Percentiles rank a stretch among this genome's conserved stretches.
phyloP scores from a whole-genome alignment of 1,140 invertebrate species.

The Cyphomyrmex costatus region DNA sequence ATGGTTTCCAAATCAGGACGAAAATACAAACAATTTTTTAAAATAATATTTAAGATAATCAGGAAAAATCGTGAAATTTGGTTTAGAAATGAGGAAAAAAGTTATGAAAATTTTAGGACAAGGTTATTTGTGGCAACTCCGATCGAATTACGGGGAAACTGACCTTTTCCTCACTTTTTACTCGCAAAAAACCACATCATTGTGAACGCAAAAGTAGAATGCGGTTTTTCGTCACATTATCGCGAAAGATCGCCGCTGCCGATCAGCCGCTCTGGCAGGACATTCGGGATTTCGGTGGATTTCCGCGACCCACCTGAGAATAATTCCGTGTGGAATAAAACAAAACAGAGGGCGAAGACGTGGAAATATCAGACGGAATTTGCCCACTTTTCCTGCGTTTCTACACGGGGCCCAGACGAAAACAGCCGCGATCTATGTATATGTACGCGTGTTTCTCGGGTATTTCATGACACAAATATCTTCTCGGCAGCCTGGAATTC shows the following conservation, averaged over 20 bases:
- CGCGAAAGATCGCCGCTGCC: not conserved
- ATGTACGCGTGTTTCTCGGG: conserved; percentile 63
- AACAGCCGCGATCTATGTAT: conserved; percentile 61
- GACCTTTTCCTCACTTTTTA: not conserved
- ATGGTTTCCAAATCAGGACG: no score
- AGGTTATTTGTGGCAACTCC: no score
- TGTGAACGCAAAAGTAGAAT: not conserved
- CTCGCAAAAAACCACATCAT: not conserved
- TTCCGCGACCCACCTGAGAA: conserved; percentile 21
- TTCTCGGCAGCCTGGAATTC: conserved; percentile 77
- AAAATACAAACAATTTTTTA: no score
- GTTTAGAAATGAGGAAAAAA: no score
- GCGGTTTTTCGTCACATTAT: not conserved
- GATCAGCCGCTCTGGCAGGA: no score
- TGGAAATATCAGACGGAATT: conserved; percentile 64
- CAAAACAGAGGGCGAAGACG: conserved; percentile 11
- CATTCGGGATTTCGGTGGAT: conserved; percentile 7
- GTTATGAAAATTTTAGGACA: no score
- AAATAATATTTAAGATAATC: no score
- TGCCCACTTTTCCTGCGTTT: conserved; percentile 66
- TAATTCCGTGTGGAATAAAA: conserved; percentile 18
- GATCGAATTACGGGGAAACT: not conserved
- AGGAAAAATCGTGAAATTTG: no score
- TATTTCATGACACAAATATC: conserved; percentile 82
- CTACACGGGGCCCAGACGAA: conserved; percentile 68